Evolutionary conservation across 2,113 vertebrate species (phyloP).

Genomic region (Sturnira hondurensis): DNA sequence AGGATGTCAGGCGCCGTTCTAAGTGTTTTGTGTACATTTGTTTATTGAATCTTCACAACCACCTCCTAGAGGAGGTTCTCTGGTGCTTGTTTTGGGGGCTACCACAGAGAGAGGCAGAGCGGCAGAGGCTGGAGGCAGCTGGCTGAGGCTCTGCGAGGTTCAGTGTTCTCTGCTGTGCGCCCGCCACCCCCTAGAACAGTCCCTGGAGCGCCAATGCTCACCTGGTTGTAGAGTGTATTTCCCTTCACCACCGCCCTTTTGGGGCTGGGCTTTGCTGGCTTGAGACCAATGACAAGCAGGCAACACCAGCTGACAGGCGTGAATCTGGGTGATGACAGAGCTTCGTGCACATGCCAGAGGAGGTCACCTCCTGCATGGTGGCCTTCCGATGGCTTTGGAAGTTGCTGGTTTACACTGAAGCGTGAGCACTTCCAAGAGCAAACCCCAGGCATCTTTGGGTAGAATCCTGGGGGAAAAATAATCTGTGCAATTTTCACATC

Average conservation of each 20-base stretch:
- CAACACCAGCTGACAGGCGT: too few species aligned
- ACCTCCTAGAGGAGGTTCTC: not conserved
- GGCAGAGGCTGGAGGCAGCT: not conserved
- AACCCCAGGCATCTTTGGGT: not conserved
- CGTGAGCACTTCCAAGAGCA: not conserved
- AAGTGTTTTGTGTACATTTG: not conserved
- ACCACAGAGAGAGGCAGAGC: not conserved
- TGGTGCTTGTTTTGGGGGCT: not conserved
- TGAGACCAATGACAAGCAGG: not conserved
- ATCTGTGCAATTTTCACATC: not conserved
- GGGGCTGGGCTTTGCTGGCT: not conserved
- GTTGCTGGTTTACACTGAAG: not conserved
- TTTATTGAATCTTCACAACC: not conserved
- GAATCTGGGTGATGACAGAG: not conserved
- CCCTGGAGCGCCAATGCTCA: rapidly evolving
- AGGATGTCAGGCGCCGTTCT: not conserved
- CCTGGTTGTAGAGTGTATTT: not conserved
- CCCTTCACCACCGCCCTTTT: not conserved
- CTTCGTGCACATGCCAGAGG: rapidly evolving
- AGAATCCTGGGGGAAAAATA: not conserved
- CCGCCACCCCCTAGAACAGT: rapidly evolving
- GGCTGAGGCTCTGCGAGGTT: not conserved
- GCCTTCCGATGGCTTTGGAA: not conserved
- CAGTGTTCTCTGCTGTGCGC: not conserved
- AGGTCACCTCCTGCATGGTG: not conserved